Evolutionary conservation across 2,888 invertebrate genomes (phyloP).

Genomic region (Caenorhabditis wallacei): DNA sequence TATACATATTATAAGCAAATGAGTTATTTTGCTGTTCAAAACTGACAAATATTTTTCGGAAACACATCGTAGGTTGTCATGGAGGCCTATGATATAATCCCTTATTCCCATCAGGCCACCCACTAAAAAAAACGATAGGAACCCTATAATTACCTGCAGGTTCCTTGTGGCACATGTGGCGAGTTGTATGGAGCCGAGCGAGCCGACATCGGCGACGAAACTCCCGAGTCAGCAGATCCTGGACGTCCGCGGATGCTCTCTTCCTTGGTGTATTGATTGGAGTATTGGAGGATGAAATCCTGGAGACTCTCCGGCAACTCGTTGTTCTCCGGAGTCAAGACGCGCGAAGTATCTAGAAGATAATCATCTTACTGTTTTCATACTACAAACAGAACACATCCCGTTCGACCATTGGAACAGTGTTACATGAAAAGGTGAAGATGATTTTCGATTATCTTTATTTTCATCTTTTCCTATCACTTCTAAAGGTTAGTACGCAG

Average conservation of each 20-base stretch:
- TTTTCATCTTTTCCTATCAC: neutral
- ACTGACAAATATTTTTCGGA: neutral
- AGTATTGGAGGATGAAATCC: conserved; percentile 83
- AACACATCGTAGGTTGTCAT: neutral
- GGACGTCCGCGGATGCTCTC: conserved; percentile 66
- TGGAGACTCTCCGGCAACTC: conserved; percentile 82
- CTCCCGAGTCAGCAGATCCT: conserved; percentile 75
- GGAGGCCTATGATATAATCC: neutral
- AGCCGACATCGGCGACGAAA: conserved; percentile 81
- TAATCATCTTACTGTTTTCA: neutral
- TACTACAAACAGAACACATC: neutral
- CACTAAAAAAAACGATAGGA: neutral
- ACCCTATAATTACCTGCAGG: conserved; percentile 51
- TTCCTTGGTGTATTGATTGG: conserved; percentile 72
- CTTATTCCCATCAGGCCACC: neutral
- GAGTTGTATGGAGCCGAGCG: conserved; percentile 77
- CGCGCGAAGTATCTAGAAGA: conserved; percentile 44
- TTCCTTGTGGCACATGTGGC: conserved; percentile 77
- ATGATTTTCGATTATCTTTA: neutral
- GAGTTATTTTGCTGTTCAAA: too few relatives aligned
- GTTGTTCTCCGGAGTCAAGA: conserved; percentile 53
- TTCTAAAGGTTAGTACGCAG: too few relatives aligned
- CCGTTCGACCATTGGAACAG: conserved; percentile 28
- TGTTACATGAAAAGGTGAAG: neutral
- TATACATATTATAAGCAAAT: too few relatives aligned